A percentile compares a stretch with the other conserved stretches of the same genome.
Evolutionary conservation across 2,113 vertebrate genomes (phyloP).

Genomic region (chimpanzee (Pan troglodytes)): NHGRI_mPanTro3-v2.1_pri NC_072402.2:170429001-170429500

Average conservation of each 20-base stretch:
- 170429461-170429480: neutral
- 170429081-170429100: constrained; percentile 77
- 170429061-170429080: constrained; percentile 57
- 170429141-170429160: constrained; percentile 78
- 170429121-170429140: constrained; percentile 72
- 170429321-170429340: neutral
- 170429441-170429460: constrained; percentile 24
- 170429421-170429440: neutral
- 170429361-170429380: neutral
- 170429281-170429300: neutral
- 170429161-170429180: constrained; percentile 87
- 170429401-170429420: neutral
- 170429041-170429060: neutral
- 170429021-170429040: neutral
- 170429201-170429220: constrained; percentile 86
- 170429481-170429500: neutral
- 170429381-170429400: constrained; percentile 38
- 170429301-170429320: neutral
- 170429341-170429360: neutral
- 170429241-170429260: constrained; percentile 67
- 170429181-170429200: constrained; percentile 87
- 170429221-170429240: constrained; percentile 85
- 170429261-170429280: constrained; percentile 79
- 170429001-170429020: constrained; percentile 2
- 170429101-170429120: constrained; percentile 75